Evolutionary conservation across 2,113 vertebrate genomes (phyloP).

Genomic region (Leuciscus idus): DNA sequence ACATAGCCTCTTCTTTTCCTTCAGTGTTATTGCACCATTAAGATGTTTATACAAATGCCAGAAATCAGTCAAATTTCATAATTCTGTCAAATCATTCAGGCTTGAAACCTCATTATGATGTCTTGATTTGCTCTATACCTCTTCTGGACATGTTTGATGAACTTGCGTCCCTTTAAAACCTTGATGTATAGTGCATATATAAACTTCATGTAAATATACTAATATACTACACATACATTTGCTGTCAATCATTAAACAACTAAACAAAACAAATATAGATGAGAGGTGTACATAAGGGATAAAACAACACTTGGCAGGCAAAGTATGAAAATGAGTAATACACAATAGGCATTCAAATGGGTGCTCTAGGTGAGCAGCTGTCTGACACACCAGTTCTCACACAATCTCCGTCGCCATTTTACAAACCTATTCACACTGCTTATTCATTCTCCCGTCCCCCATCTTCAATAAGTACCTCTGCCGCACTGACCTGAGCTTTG

Average conservation of each 20-base stretch:
- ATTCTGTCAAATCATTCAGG: not conserved
- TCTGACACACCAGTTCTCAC: slow-evolving; percentile 65
- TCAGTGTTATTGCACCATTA: not conserved
- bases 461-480: slow-evolving; percentile 75
- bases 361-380: slow-evolving; percentile 37
- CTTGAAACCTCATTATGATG: not conserved
- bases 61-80: not conserved
- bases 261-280: not conserved
- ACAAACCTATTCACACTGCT: slow-evolving; percentile 82
- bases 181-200: not conserved
- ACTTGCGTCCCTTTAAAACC: not conserved
- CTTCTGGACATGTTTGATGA: not conserved
- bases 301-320: not conserved
- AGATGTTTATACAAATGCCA: not conserved
- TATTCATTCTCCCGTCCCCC: slow-evolving; percentile 78
- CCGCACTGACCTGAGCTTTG: slow-evolving; percentile 69
- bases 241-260: not conserved
- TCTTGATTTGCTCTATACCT: not conserved
- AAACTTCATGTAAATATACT: not conserved
- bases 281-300: not conserved
- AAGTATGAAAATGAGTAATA: not conserved
- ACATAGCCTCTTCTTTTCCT: not conserved
- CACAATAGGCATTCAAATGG: not conserved
- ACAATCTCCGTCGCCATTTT: slow-evolving; percentile 87
- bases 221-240: not conserved